Base-by-base conservation (phyloP, 2,797 vertebrate genomes). In the Rhinoraja longicauda region DNA sequence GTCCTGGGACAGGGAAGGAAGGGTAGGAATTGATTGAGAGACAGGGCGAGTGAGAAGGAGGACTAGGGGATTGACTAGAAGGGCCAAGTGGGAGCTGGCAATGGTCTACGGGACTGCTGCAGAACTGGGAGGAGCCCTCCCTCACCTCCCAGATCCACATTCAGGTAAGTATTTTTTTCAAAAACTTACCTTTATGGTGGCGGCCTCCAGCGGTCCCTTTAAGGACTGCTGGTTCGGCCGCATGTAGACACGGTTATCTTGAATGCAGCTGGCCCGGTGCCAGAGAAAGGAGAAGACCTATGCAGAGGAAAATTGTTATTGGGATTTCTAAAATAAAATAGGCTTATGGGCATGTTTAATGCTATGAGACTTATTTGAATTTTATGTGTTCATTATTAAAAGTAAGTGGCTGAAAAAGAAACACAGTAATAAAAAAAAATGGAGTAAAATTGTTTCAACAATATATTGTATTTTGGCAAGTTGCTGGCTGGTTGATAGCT, bases 101-200 rank as follows among this genome's bases (percentile, higher is more conserved):
- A 67, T 32, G n/a, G 84, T 88, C 84, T 88, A 67, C 84, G 67
- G 59, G 84, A 36, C n/a, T 67, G 59, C 45, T 88, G 84, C 32
- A 62, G 59, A 88, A 62, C 84, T n/a, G 17, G 59, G 59, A 4
- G n/a, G 62, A 88, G 84, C 84, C 15, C 84, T 88, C 84, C 84
- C 64, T 88, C 84, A 36, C 84, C 84, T 67, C 59, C 84, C 84
- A 88, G 84, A 62, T 88, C 62, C 84, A 88, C 84, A 88, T 88
- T 88, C 59, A 88, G 84, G 84, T 88, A 88, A 88, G 84, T 88
- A 88, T 88, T 88, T 88, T 72, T 88, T 88, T 88, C 84, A 88
- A 88, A 88, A 88, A 88, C 84, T 88, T 88, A 88, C 84, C 84
- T 88, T 88, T 88, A 88, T 88, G 84, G 84, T 88, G 84, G 84